These are phyloP conservation scores for Magallana nippona DNA, from an alignment of 2,888 invertebrate species.

Conservation along the genomic window DNA sequence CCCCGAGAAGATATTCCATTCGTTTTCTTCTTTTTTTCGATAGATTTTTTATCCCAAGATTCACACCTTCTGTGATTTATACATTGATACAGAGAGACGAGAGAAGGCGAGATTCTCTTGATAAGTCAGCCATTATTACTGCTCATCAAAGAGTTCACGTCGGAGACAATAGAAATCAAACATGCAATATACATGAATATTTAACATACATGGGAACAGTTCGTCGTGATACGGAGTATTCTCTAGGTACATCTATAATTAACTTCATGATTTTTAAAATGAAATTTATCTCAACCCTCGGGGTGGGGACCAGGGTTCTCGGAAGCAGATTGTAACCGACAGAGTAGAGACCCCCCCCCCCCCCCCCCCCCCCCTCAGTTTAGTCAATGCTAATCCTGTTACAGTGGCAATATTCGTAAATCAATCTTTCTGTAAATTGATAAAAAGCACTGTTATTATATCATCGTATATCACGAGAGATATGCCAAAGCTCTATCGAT, in stretches of 20 bases:
- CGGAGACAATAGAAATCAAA: not conserved
- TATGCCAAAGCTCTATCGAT: constrained; percentile 3
- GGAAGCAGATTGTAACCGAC: no score
- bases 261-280: not conserved
- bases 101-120: not conserved
- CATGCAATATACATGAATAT: constrained; percentile 13
- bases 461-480: constrained; percentile 18
- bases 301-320: no score
- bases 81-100: not conserved
- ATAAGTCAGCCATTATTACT: not conserved
- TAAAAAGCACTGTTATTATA: constrained; percentile 29
- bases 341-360: not conserved
- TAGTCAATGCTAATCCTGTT: constrained; percentile 22
- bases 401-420: not conserved
- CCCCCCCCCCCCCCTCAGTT: not conserved
- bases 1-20: no score
- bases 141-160: not conserved
- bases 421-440: constrained; percentile 25
- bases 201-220: not conserved
- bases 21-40: no score
- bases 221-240: not conserved
- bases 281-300: not conserved
- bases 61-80: not conserved
- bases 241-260: not conserved
- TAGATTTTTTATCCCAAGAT: not conserved